Evolutionary conservation across 2,797 vertebrate genomes (phyloP).

Genomic region (Etheostoma perlongum): DNA sequence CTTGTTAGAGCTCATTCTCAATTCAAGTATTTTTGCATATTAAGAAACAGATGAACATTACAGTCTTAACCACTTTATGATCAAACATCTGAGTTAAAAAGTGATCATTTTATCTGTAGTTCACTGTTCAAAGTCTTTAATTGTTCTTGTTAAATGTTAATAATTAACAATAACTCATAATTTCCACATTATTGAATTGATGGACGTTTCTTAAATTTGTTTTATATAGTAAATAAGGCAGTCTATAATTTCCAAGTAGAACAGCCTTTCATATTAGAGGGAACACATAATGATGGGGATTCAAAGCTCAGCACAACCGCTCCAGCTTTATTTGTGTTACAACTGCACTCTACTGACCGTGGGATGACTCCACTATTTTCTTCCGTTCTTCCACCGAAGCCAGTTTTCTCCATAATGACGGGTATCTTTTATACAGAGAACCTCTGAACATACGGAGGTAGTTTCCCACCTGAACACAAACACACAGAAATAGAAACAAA

Average conservation of each 20-base stretch:
- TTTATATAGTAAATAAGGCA: not conserved
- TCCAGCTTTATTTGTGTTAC: not conserved
- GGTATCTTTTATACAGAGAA: conserved; percentile 97
- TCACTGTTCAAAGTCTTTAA: not conserved
- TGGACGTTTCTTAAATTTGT: not conserved
- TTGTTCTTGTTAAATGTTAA: not conserved
- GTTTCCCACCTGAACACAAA: conserved; percentile 91
- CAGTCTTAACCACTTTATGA: not conserved
- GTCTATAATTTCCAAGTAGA: not conserved
- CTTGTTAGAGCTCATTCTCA: too few species aligned
- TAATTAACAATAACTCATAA: not conserved
- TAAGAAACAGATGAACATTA: not conserved
- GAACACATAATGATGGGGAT: rapidly evolving
- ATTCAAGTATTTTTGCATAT: not conserved
- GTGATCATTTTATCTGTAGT: not conserved
- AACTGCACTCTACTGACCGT: conserved; percentile 86
- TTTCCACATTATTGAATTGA: not conserved
- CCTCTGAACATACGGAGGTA: conserved; percentile 99
- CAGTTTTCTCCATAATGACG: conserved; percentile 95
- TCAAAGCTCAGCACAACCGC: not conserved
- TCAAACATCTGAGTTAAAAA: not conserved
- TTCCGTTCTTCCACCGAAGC: conserved; percentile 97
- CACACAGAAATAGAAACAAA: not conserved
- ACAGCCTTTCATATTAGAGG: not conserved
- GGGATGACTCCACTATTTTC: conserved; percentile 98